These are phyloP conservation scores for Basileuterus tristriatus DNA, from an alignment of 2,797 vertebrate genomes.

Conservation along the genomic window DNA sequence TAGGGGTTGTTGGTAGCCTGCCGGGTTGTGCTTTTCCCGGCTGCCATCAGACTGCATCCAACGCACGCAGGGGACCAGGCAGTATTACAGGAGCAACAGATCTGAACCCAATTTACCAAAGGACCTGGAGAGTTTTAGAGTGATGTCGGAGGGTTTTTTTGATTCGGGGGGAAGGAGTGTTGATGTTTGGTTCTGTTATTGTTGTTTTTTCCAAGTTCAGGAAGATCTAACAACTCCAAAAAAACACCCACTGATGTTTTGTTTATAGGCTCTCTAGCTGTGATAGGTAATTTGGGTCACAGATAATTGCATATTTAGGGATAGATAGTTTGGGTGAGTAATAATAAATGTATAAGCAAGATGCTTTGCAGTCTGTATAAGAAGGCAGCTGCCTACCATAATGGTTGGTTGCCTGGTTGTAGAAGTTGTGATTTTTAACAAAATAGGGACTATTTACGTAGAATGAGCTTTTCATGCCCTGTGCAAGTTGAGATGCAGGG, in stretches of 20 bases:
- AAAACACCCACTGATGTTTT: not conserved
- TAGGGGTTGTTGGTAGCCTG: accelerated
- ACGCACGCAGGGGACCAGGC: accelerated
- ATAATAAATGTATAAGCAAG: not conserved
- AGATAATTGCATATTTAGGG: not conserved
- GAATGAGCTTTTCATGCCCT: not conserved
- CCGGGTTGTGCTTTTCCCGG: not conserved
- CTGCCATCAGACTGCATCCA: accelerated
- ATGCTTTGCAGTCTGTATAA: not conserved
- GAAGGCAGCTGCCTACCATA: not conserved
- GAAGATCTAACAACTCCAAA: not conserved
- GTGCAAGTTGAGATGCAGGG: not conserved
- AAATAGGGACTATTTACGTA: accelerated
- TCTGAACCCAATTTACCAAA: not conserved
- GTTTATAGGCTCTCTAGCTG: not conserved
- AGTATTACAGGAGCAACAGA: accelerated
- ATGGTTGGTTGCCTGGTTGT: not conserved
- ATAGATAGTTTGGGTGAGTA: not conserved
- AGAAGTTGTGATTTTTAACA: not conserved
- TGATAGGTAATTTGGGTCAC: not conserved
- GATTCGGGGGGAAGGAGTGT: not conserved
- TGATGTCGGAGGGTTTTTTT: not conserved
- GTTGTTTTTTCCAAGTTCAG: not conserved
- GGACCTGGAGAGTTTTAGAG: not conserved
- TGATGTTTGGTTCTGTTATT: not conserved